Evolutionary conservation across 2,113 vertebrate genomes (phyloP).

Genomic region (Anas platyrhynchos): DNA sequence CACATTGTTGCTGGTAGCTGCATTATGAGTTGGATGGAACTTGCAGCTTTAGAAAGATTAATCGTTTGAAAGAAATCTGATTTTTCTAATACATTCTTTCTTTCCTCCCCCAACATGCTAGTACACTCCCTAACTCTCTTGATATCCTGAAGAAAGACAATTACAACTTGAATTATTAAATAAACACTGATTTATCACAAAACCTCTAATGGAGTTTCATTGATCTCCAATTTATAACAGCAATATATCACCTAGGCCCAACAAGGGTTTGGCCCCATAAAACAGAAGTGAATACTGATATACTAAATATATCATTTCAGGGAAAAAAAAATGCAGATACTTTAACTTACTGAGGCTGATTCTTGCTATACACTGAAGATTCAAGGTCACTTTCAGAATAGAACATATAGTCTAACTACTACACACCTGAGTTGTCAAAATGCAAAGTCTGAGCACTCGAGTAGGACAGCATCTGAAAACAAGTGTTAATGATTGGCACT

Average conservation of each 20-base stretch:
- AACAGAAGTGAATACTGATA: background rate
- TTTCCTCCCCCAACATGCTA: background rate
- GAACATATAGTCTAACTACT: slow-evolving; percentile 27
- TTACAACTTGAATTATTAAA: background rate
- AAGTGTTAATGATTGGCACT: background rate
- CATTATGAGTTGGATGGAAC: background rate
- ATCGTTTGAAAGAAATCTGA: background rate
- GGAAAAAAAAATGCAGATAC: background rate
- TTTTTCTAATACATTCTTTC: background rate
- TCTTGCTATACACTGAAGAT: background rate
- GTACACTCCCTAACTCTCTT: background rate
- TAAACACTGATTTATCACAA: background rate
- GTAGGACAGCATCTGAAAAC: background rate
- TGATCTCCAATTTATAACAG: background rate
- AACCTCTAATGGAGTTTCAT: background rate
- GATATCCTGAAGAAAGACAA: background rate
- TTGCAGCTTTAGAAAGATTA: background rate
- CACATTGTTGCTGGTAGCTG: background rate
- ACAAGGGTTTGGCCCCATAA: background rate
- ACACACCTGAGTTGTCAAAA: slow-evolving; percentile 3
- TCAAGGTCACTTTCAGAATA: background rate
- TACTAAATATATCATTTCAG: background rate
- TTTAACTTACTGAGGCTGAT: background rate
- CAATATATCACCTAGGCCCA: background rate
- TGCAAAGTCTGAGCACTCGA: background rate